These are phyloP conservation scores for Pharmacophagus antenor DNA, from an alignment of 2,888 invertebrate genomes.

Conservation along the genomic window DNA sequence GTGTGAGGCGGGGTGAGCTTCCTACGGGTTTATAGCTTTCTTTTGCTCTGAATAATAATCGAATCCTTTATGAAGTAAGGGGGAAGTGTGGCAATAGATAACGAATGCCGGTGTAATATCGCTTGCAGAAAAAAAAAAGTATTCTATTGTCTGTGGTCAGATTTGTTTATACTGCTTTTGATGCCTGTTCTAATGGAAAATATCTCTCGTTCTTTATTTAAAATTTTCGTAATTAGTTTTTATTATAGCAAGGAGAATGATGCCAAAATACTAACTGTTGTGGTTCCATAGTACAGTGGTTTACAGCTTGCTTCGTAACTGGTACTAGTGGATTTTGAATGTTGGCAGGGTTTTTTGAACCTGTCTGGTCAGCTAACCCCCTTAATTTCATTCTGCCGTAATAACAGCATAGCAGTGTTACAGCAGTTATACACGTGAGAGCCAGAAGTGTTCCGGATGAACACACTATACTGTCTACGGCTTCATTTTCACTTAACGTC, in stretches of 20 bases:
- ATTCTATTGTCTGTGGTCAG: not conserved
- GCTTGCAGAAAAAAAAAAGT: not conserved
- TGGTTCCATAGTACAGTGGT: not conserved
- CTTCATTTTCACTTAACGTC: too few relatives aligned
- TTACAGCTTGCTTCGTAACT: too few relatives aligned
- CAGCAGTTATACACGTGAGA: too few relatives aligned
- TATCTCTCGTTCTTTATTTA: not conserved
- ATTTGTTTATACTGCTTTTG: not conserved
- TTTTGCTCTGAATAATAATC: slow-evolving; percentile 22
- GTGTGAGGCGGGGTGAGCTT: not conserved
- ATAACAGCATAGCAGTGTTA: too few relatives aligned
- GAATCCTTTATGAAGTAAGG: slow-evolving; percentile 14
- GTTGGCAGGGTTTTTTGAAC: too few relatives aligned
- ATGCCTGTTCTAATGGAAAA: not conserved
- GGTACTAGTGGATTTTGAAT: too few relatives aligned
- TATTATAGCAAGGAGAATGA: not conserved
- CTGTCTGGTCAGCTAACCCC: too few relatives aligned
- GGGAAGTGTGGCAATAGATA: slow-evolving; percentile 13
- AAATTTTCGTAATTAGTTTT: not conserved
- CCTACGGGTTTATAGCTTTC: slow-evolving; percentile 14
- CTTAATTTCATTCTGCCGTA: too few relatives aligned
- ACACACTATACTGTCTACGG: too few relatives aligned
- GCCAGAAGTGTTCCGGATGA: too few relatives aligned
- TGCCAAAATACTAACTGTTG: not conserved
- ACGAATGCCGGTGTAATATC: not conserved